phyloP scores from a whole-genome alignment of 2,113 vertebrate species.

The Sphyrna mokarran region DNA sequence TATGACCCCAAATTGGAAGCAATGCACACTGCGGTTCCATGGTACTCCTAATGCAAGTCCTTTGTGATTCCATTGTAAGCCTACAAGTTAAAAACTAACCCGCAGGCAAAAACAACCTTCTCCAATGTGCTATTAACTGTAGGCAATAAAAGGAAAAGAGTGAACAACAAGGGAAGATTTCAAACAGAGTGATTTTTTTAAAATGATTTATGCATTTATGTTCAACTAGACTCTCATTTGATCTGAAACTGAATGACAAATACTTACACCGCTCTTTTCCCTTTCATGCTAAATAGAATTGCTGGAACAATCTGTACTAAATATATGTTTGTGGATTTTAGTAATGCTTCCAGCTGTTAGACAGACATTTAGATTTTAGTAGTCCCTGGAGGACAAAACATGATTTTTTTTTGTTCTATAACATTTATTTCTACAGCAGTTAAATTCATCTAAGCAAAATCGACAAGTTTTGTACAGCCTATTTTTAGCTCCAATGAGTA shows the following conservation, averaged over 20 bases:
- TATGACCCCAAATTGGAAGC: not conserved
- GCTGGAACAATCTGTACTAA: not conserved
- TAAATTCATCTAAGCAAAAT: conserved; percentile 1
- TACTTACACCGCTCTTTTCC: not conserved
- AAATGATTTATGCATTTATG: not conserved
- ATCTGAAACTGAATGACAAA: not conserved
- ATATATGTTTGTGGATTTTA: not conserved
- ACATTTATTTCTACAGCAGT: not conserved
- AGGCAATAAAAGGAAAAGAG: not conserved
- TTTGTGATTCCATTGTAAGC: not conserved
- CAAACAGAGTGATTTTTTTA: not conserved
- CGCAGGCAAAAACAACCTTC: not conserved
- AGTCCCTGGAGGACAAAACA: not conserved
- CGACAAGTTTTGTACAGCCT: not conserved
- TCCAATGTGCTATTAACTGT: not conserved
- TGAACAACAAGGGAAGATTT: conserved; percentile 4
- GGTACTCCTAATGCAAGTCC: not conserved
- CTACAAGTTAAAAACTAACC: not conserved
- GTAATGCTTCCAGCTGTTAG: conserved; percentile 8
- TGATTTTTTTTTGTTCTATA: not conserved
- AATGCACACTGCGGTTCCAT: not conserved
- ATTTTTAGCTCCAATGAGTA: not conserved
- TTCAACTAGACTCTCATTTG: not conserved
- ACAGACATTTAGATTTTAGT: not conserved
- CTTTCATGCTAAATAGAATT: not conserved